Percentiles rank a stretch among this genome's conserved stretches.
These are phyloP conservation scores for Alces alces DNA, from an alignment of 2,113 vertebrate species.

Conservation along the genomic window DNA sequence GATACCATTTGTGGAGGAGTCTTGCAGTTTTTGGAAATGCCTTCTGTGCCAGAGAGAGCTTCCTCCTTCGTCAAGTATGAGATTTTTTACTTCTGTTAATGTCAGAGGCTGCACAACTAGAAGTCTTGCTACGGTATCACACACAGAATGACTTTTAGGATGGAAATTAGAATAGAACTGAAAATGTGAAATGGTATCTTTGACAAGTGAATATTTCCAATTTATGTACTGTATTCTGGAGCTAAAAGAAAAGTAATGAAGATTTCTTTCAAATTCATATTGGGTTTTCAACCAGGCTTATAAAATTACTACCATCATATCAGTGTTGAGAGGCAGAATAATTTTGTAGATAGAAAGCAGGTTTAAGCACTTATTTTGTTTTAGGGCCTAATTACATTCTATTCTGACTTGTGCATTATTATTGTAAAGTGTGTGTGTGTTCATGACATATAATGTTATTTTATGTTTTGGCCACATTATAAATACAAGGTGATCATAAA, in stretches of 20 bases:
- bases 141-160: conserved; percentile 29
- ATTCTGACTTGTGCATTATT: not conserved
- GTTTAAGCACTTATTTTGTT: conserved; percentile 31
- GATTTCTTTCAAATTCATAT: conserved; percentile 54
- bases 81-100: conserved; percentile 22
- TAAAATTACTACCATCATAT: conserved; percentile 49
- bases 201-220: conserved; percentile 64
- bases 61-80: conserved; percentile 27
- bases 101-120: not conserved
- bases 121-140: not conserved
- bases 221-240: conserved; percentile 51
- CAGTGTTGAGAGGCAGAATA: conserved; percentile 33
- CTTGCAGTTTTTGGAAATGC: conserved; percentile 12
- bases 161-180: conserved; percentile 48
- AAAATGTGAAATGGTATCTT: conserved; percentile 45
- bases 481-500: not conserved
- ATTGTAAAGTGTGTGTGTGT: conserved; percentile 17
- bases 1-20: conserved; percentile 14
- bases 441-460: not conserved
- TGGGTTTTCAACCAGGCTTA: conserved; percentile 47
- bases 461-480: not conserved
- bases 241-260: conserved; percentile 57
- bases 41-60: not conserved
- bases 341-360: conserved; percentile 39
- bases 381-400: conserved; percentile 49